These are phyloP conservation scores for Sarcoramphus papa DNA, from an alignment of 2,797 vertebrate species.

Conservation along the genomic window DNA sequence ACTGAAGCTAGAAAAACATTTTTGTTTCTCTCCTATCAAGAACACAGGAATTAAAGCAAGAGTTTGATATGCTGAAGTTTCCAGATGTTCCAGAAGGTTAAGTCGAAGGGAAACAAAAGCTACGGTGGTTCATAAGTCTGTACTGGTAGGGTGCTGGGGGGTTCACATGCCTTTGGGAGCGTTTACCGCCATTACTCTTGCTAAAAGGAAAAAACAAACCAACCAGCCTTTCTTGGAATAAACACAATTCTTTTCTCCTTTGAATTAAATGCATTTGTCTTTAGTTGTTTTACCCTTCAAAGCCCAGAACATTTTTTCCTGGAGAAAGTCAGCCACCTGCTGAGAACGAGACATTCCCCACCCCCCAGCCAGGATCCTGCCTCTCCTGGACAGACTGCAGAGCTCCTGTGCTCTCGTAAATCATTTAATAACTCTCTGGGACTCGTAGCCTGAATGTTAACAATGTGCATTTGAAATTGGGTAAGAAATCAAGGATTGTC, in stretches of 20 bases:
- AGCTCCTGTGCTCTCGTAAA: not conserved
- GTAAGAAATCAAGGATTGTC: not conserved
- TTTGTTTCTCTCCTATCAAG: not conserved
- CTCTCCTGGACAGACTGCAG: not conserved
- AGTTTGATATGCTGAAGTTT: not conserved
- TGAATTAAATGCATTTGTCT: not conserved
- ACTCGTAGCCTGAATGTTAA: not conserved
- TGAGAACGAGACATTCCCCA: not conserved
- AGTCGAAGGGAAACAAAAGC: not conserved
- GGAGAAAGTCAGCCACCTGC: not conserved
- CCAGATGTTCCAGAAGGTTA: not conserved
- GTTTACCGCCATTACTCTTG: not conserved
- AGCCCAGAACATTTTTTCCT: not conserved
- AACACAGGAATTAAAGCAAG: not conserved
- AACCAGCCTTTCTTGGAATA: not conserved
- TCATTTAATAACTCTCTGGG: not conserved
- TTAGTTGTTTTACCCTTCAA: not conserved
- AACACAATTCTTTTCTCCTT: not conserved
- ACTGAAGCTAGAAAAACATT: not conserved
- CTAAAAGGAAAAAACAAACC: not conserved
- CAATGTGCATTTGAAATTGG: not conserved
- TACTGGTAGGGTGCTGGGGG: not conserved
- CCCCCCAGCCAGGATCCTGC: not conserved
- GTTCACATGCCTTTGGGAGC: not conserved
- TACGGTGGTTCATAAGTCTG: not conserved